Evolutionary conservation across 2,888 invertebrate genomes (phyloP).

Genomic region (Parnassius glacialis): DNA sequence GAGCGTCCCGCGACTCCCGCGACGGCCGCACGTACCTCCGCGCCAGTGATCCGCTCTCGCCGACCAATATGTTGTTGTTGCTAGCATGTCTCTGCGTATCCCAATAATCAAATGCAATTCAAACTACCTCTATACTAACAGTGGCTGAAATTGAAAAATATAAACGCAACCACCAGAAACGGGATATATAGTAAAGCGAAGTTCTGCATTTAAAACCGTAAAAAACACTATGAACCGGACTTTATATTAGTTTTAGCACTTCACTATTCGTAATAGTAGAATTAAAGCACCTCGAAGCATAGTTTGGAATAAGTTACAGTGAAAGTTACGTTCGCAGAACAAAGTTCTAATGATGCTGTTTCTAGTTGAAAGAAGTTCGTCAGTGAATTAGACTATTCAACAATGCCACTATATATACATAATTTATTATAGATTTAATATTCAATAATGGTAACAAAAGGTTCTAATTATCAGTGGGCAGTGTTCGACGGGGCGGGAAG

Average conservation of each 20-base stretch:
- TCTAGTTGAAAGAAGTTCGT: constrained; percentile 34
- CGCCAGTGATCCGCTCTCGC: constrained; percentile 75
- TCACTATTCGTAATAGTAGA: constrained; percentile 37
- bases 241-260: constrained; percentile 49
- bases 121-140: constrained; percentile 62
- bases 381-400: constrained; percentile 53
- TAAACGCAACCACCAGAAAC: constrained; percentile 29
- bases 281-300: constrained; percentile 56
- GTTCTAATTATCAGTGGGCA: not conserved
- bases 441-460: not conserved
- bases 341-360: constrained; percentile 30
- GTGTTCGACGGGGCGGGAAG: too few relatives aligned
- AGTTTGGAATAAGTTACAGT: constrained; percentile 37
- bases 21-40: constrained; percentile 69
- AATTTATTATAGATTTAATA: constrained; percentile 4
- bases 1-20: constrained; percentile 47
- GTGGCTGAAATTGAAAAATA: constrained; percentile 31
- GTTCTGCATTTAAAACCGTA: constrained; percentile 3
- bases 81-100: constrained; percentile 81
- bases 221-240: constrained; percentile 4
- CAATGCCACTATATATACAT: constrained; percentile 27
- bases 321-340: constrained; percentile 33
- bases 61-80: constrained; percentile 81
- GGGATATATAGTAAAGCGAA: constrained; percentile 20
- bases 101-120: constrained; percentile 67